phyloP scores from a whole-genome alignment of 2,113 vertebrate species.

The Aythya baeri region DNA sequence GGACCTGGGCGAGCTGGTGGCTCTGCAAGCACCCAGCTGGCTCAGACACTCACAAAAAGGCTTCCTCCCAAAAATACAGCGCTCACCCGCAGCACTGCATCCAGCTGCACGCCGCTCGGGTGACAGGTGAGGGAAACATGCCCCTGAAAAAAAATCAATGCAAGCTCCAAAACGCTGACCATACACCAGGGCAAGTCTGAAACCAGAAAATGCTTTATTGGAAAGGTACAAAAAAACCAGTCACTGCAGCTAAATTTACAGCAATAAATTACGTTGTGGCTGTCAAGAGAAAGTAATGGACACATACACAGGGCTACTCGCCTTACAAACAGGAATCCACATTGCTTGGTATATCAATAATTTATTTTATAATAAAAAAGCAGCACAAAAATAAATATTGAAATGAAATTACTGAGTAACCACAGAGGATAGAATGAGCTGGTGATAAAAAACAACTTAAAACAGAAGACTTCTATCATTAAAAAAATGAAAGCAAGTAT shows the following conservation, averaged over 20 bases:
- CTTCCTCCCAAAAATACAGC: neutral
- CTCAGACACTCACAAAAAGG: neutral
- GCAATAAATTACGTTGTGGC: slow-evolving; percentile 90
- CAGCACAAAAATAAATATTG: slow-evolving; percentile 96
- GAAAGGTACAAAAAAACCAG: slow-evolving; percentile 89
- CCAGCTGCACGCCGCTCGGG: neutral
- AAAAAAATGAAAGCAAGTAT: slow-evolving; percentile 62
- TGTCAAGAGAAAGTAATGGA: slow-evolving; percentile 71
- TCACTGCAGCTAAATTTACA: slow-evolving; percentile 83
- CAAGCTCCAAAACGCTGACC: slow-evolving; percentile 15
- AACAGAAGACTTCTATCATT: slow-evolving; percentile 59
- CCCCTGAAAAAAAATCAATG: neutral
- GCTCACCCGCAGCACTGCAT: accelerated
- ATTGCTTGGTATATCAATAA: slow-evolving; percentile 89
- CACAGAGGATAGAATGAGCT: slow-evolving; percentile 64
- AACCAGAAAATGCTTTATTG: slow-evolving; percentile 91
- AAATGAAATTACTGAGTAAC: slow-evolving; percentile 80
- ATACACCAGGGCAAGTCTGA: slow-evolving; percentile 55
- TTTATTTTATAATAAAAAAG: slow-evolving; percentile 86
- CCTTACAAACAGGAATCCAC: slow-evolving; percentile 80
- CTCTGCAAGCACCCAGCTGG: neutral
- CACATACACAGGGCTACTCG: slow-evolving; percentile 79
- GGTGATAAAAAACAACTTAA: slow-evolving; percentile 64
- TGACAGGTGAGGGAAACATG: neutral
- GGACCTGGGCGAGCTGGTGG: neutral